Evolutionary conservation across 2,888 invertebrate species (phyloP), one percentile per base, ranked within the genome.

Genomic region (Atrina japonica): DNA sequence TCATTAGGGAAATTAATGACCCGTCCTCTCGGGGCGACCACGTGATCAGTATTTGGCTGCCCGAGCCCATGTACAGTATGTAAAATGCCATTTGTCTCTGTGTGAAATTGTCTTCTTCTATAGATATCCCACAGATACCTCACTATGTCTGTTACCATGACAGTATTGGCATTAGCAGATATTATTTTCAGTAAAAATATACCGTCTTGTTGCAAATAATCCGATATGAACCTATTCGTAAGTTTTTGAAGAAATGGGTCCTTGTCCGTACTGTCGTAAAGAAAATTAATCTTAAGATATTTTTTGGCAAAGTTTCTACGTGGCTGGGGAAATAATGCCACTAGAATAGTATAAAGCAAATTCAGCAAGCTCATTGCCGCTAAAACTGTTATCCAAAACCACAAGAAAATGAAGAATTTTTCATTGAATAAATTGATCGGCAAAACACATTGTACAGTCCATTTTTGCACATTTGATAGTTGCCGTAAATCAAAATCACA

Each of bases 401-500:
- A 82, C 9, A 82, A 14, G 55, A 77, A 75, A 23, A 77, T 69
- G 53, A 82, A 78, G 11, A 82, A 77, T 21, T 77, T 77, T 58
- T 80, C 77, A 49, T 77, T 80, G 64, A 70, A 78, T 30, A 78
- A 58, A 29, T 82, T 82, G 7, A 80, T 74, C 0, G 82, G 77
- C 35, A 82, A 56, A 40, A 81, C 74, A 65, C 80, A 81, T 53
- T 79, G 80, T 3, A 81, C 60, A 7, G 72, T 79, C 59, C 73
- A 82, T 14, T 74, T 58, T 11, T 78, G 73, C 29, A 82, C 40
- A 63, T 76, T 77, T n/a, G 70, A 40, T 63, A 80, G 49, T 43
- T 78, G 78, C 6, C 82, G 70, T 25, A 82, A 70, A 47, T 75
- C 66, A 23, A 78, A 69, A 50, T 83, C 83, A 66, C 83, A 83